phyloP scores from a whole-genome alignment of 2,113 vertebrate genomes.

The Alexandromys fortis region DNA sequence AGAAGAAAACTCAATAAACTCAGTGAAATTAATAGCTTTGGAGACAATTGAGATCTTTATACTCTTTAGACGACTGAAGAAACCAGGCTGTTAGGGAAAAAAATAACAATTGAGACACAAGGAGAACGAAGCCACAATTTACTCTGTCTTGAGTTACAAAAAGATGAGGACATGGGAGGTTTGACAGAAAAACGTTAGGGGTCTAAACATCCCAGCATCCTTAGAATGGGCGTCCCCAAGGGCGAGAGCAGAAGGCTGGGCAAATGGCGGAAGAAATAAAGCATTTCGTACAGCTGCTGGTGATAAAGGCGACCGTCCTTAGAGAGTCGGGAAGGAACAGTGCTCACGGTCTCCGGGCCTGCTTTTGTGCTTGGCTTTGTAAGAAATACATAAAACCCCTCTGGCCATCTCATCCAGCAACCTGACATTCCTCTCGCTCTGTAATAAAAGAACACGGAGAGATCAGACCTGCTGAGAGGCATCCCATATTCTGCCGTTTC shows the following conservation, averaged over 20 bases:
- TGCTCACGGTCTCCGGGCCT: neutral
- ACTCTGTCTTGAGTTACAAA: neutral
- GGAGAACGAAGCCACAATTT: neutral
- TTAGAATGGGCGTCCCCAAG: neutral
- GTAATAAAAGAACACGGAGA: conserved; percentile 40
- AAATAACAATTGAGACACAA: neutral
- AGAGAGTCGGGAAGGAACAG: neutral
- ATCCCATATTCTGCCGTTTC: conserved; percentile 15
- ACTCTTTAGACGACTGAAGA: neutral
- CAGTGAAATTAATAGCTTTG: neutral
- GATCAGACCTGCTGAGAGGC: neutral
- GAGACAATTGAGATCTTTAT: conserved; percentile 34
- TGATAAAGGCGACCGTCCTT: neutral
- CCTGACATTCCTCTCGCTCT: neutral
- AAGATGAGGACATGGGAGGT: neutral
- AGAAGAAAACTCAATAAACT: neutral
- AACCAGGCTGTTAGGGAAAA: neutral
- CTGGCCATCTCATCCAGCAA: neutral
- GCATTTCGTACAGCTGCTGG: neutral
- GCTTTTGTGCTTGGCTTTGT: conserved; percentile 14
- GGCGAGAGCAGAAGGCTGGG: neutral
- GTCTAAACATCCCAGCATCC: neutral
- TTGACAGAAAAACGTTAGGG: neutral
- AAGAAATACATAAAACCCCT: conserved; percentile 51
- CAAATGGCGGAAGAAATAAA: neutral